Evolutionary conservation across 2,888 invertebrate genomes (phyloP), one percentile per base, ranked within the genome.

Genomic region (Celastrina argiolus): DNA sequence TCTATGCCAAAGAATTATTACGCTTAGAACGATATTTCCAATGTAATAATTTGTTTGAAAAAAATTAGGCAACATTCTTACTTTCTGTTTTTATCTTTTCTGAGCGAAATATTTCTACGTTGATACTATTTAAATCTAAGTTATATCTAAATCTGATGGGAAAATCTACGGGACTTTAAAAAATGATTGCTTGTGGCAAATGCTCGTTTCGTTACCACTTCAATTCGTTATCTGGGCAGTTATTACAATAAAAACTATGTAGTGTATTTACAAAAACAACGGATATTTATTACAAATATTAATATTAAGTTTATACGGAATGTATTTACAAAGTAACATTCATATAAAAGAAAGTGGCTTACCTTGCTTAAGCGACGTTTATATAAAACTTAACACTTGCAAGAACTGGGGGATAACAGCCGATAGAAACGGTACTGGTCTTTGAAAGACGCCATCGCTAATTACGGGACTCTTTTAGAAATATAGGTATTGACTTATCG

Each of bases 371-470:
- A 42, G 16, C n/a, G 28, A 26, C n/a, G 28, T 16, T 14, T 26
- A 59, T 34, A 31, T 58, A 18, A 28, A 34, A n/a, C 41, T 12
- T 14, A 68, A 63, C 87, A 87, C 87, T 82, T 78, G 81, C 82
- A 79, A 77, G 80, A 79, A 84, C 79, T 75, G 80, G 78, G 79
- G 83, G 78, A 76, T 72, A 75, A 80, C 76, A 73, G 79, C 73
- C 81, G 85, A 85, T 84, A 82, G 71, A 75, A 76, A 79, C 51
- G 16, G 51, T 26, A n/a, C 18, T 51, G 3, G 2, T 10, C 51
- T n/a, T n/a, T n/a, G n/a, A n/a, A n/a, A n/a, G n/a, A n/a, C n/a
- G n/a, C n/a, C n/a, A n/a, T n/a, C n/a, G n/a, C n/a, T n/a, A n/a
- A n/a, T n/a, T n/a, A n/a, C n/a, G n/a, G n/a, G n/a, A n/a, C n/a